phyloP scores from a whole-genome alignment of 1,140 invertebrate species.

The Brachionus plicatilis region DNA sequence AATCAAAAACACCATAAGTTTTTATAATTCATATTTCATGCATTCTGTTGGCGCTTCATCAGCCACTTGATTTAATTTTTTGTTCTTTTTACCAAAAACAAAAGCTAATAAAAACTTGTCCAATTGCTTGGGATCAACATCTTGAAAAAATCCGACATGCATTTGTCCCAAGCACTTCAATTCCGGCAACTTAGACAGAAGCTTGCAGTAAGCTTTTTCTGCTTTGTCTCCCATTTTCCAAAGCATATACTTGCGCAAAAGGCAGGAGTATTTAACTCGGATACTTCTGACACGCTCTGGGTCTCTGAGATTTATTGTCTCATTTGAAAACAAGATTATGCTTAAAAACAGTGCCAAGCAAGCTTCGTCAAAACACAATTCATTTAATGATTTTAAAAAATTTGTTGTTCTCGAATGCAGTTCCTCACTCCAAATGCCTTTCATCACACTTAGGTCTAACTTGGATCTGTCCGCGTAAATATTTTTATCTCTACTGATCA shows the following conservation, averaged over 20 bases:
- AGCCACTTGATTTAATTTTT: background rate
- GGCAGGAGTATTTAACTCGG: background rate
- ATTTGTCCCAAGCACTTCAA: background rate
- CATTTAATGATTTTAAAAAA: slow-evolving; percentile 14
- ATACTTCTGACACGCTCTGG: background rate
- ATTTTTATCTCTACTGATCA: background rate
- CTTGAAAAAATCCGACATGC: background rate
- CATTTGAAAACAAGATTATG: slow-evolving; percentile 13
- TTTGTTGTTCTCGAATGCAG: background rate
- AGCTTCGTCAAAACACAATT: slow-evolving; percentile 3
- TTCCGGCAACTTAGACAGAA: background rate
- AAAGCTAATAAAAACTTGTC: slow-evolving; percentile 10
- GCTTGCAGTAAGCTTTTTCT: background rate
- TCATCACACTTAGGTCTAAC: background rate
- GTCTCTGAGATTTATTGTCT: background rate
- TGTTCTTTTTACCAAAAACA: background rate
- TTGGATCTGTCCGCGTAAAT: background rate
- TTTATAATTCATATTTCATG: background rate
- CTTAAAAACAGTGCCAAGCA: background rate
- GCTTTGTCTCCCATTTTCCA: slow-evolving; percentile 22
- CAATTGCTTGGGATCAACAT: background rate
- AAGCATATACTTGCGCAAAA: slow-evolving; percentile 23
- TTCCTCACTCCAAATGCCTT: background rate
- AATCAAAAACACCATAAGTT: background rate
- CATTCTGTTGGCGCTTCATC: background rate